Base-by-base conservation (phyloP, 2,113 vertebrate genomes). In the Cavia aperea region DNA sequence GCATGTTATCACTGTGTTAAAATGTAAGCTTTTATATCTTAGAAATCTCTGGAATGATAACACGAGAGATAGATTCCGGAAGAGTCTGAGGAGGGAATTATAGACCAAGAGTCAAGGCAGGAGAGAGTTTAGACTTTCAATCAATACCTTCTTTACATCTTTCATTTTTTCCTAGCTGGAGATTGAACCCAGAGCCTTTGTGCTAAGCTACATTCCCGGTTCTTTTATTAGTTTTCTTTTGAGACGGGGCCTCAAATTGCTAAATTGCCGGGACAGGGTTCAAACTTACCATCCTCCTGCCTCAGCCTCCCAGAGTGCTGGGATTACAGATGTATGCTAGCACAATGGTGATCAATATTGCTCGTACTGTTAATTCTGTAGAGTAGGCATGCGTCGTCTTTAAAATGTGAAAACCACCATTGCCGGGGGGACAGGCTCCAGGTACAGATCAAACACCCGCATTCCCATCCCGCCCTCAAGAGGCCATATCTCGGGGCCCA, bases 321-420 rank as follows among this genome's bases (percentile, higher is more conserved):
- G 72, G 72, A 46, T 75, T 6, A 29, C 39, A 26, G 24, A 3
- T 43, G 7, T 29, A 24, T 14, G 72, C 23, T 39, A 46, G 6
- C 43, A 24, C 5, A 7, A 24, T 75, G 39, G 39, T 24, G 0
- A 26, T 26, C 13, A 7, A 1, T 29, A 14, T 7, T 46, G 39
- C 56, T 33, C 46, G 4, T 21, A 23, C 54, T n/a, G 33, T 39
- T 54, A 43, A 26, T 62, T 29, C 23, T 62, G 43, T 9, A 18
- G 23, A 16, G 13, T 5, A 33, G 26, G 21, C n/a, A n/a, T 5
- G 18, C 10, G 9, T 79, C 78, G 9, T 79, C 49, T 87, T 86
- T 65, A 83, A 92, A n/a, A 60, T 65, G 33, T 33, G 43, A 18
- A 5, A 65, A 29, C 46, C 36, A 19, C 21, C 49, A 31, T 51